phyloP scores from a whole-genome alignment of 2,113 vertebrate species.

The Indri indri region DNA sequence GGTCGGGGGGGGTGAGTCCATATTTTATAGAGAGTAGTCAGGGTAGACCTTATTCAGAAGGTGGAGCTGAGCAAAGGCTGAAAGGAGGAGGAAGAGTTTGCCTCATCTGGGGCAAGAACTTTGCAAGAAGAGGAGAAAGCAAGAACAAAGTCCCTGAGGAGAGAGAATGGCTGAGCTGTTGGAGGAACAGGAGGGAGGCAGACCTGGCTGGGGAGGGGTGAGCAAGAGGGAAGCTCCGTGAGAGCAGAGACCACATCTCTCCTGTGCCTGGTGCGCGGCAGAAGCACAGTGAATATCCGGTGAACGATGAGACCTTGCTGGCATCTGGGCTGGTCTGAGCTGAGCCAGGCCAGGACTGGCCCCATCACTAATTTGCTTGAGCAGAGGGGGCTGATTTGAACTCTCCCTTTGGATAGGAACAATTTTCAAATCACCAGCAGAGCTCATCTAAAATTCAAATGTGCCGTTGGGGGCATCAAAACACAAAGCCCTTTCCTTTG shows the following conservation, averaged over 20 bases:
- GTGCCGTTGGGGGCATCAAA: slow-evolving; percentile 24
- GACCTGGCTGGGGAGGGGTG: neutral
- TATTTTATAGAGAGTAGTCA: neutral
- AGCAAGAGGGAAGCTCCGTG: neutral
- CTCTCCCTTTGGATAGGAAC: slow-evolving; percentile 40
- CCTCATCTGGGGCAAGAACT: neutral
- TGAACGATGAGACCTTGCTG: neutral
- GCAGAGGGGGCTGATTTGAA: neutral
- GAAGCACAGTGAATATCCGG: no score
- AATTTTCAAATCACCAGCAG: slow-evolving; percentile 60
- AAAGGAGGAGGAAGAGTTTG: neutral
- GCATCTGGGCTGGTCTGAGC: neutral
- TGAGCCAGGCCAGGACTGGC: neutral
- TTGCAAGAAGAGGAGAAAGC: neutral
- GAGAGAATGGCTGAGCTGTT: neutral
- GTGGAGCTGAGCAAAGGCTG: neutral
- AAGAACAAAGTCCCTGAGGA: neutral
- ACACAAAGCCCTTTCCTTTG: slow-evolving; percentile 48
- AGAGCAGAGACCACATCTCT: neutral
- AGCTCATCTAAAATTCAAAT: slow-evolving; percentile 65
- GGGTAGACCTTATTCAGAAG: neutral
- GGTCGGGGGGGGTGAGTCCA: neutral
- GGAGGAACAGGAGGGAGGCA: neutral
- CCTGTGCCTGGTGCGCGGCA: neutral
- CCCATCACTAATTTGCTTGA: slow-evolving; percentile 39